These are phyloP conservation scores for Hydrolagus colliei DNA, from an alignment of 2,797 vertebrate species.

Conservation along the genomic window DNA sequence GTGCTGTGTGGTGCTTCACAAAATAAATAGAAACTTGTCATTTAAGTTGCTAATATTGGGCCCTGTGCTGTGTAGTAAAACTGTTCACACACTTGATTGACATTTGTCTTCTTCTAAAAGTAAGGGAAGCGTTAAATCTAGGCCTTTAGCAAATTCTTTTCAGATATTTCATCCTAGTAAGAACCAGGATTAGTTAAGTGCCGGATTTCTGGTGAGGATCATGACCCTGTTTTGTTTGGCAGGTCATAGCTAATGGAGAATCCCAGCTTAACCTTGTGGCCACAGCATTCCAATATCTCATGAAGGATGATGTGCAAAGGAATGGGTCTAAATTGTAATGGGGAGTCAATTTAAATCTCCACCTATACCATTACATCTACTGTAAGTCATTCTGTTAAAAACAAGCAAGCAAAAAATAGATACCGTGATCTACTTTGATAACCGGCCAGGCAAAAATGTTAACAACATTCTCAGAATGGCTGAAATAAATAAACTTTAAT, in stretches of 20 bases:
- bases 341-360: too few relatives aligned
- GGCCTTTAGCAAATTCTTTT: constrained; percentile 53
- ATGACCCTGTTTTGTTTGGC: constrained; percentile 52
- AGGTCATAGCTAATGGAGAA: constrained; percentile 57
- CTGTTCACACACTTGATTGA: constrained; percentile 30
- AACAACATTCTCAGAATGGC: too few relatives aligned
- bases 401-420: too few relatives aligned
- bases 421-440: too few relatives aligned
- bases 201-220: constrained; percentile 43
- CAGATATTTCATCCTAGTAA: constrained; percentile 49
- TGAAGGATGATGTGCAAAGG: constrained; percentile 34
- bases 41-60: neutral
- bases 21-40: too few relatives aligned
- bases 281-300: constrained; percentile 53
- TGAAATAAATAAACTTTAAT: too few relatives aligned
- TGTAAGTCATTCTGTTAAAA: too few relatives aligned
- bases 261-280: constrained; percentile 54
- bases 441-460: too few relatives aligned
- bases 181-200: constrained; percentile 48
- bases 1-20: neutral
- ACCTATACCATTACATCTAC: too few relatives aligned
- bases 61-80: too few relatives aligned
- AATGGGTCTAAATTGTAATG: neutral
- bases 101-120: constrained; percentile 23
- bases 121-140: constrained; percentile 40